Percentiles rank a stretch among this genome's conserved stretches.
phyloP scores from a whole-genome alignment of 2,888 invertebrate species.

The Luperina nickerlii region DNA sequence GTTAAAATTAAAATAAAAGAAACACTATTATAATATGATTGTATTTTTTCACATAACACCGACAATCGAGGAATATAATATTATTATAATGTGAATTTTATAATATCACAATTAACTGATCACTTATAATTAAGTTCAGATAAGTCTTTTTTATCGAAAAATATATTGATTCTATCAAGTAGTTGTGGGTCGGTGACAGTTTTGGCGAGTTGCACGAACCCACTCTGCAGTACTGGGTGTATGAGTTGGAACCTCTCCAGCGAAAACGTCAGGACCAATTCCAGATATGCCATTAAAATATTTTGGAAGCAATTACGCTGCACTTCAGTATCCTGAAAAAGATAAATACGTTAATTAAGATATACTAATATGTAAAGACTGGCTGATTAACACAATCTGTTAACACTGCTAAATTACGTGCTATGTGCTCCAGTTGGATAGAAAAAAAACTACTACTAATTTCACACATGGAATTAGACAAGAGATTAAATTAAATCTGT shows the following conservation, averaged over 20 bases:
- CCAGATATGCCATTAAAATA: conserved; percentile 95
- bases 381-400: not conserved
- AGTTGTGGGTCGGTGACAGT: conserved; percentile 87
- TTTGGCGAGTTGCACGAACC: conserved; percentile 85
- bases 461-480: not conserved
- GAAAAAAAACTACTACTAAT: not conserved
- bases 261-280: conserved; percentile 92
- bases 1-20: conserved; percentile 17
- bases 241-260: conserved; percentile 90
- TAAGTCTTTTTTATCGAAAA: conserved; percentile 89
- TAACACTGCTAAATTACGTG: not conserved
- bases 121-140: conserved; percentile 84
- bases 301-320: conserved; percentile 96
- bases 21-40: conserved; percentile 77
- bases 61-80: conserved; percentile 83
- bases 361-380: not conserved
- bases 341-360: conserved; percentile 19
- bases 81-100: conserved; percentile 76
- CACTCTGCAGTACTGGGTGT: conserved; percentile 84
- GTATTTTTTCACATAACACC: conserved; percentile 85
- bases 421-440: too few relatives aligned
- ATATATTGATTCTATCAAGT: conserved; percentile 88
- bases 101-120: conserved; percentile 83
- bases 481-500: not conserved
- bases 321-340: conserved; percentile 94